A percentile compares a stretch with the other conserved stretches of the same genome.
phyloP scores from a whole-genome alignment of 2,888 invertebrate genomes.

The Himalopsyche tibetana region DNA sequence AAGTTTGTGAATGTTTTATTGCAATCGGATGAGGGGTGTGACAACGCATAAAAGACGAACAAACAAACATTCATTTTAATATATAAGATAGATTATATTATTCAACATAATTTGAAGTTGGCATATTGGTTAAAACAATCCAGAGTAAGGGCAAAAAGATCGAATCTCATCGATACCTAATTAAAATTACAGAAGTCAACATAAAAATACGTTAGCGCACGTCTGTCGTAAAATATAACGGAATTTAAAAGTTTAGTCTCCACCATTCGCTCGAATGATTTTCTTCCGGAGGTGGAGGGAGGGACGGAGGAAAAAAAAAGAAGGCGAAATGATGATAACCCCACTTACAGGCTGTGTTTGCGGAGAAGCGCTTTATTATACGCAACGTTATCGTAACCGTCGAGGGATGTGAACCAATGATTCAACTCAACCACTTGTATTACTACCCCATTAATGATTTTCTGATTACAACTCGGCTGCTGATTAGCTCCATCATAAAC shows the following conservation, averaged over 20 bases:
- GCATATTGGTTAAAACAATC: too few relatives aligned
- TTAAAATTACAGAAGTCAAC: slow-evolving; percentile 6
- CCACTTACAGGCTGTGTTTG: slow-evolving; percentile 55
- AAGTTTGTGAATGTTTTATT: too few relatives aligned
- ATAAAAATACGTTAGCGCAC: slow-evolving; percentile 1
- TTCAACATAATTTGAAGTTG: too few relatives aligned
- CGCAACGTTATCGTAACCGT: slow-evolving; percentile 51
- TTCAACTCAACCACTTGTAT: slow-evolving; percentile 44
- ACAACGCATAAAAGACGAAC: too few relatives aligned
- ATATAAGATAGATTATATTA: too few relatives aligned
- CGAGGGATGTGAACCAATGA: slow-evolving; percentile 37
- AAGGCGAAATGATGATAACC: slow-evolving; percentile 58
- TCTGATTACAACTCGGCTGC: slow-evolving; percentile 47
- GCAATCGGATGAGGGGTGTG: too few relatives aligned
- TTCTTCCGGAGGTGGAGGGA: background rate
- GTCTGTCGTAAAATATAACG: slow-evolving; percentile 38
- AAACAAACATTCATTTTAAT: too few relatives aligned
- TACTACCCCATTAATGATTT: slow-evolving; percentile 53
- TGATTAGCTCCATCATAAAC: slow-evolving; percentile 43
- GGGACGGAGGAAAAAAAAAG: slow-evolving; percentile 14
- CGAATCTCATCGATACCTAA: background rate
- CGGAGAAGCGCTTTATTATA: slow-evolving; percentile 57
- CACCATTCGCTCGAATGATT: slow-evolving; percentile 28
- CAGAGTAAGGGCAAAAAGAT: background rate
- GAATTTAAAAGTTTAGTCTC: slow-evolving; percentile 18